Base-by-base conservation (phyloP, 2,797 vertebrate species). In the Labroides dimidiatus region DNA sequence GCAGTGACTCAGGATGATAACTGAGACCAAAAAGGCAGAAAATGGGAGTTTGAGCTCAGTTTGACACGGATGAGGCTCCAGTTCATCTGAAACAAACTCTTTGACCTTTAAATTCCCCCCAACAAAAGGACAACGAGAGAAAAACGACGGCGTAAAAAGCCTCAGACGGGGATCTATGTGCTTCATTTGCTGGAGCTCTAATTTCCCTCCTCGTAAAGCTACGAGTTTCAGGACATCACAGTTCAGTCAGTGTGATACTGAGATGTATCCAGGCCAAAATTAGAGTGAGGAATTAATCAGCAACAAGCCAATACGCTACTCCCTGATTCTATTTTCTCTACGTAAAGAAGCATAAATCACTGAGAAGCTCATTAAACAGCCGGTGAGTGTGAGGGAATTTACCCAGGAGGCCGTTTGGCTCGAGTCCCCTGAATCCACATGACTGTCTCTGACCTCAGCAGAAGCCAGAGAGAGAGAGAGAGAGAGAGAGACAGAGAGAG, bases 301-400 rank as follows among this genome's bases (percentile, higher is more conserved):
- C 77, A 86, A 88, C 77, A 70, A 88, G 80, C 77, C 87, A 88
- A 90, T 89, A 81, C 71, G 57, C 14, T 13, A 75, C 48, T 77
- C 75, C 73, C 64, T 78, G 66, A 84, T 89, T 89, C 80, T 79
- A 87, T 89, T 90, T 88, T 81, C 84, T 70, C 68, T 78, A 64
- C 70, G 84, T 87, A 74, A 61, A 68, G 86, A 65, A 65, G 72
- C 85, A 91, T 91, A 89, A 92, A 90, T 91, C 90, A 91, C 78
- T 68, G 75, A 65, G 84, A 84, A 81, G 77, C 77, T 89, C 85
- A 89, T 87, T 91, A 87, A 89, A 90, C 77, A 75, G 70, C 67
- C 64, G 61, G 81, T 78, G 64, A 84, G 88, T 76, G 83, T 4
- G n/a, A 78, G 84, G 81, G 87, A 83, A 91, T 90, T 83, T 82